Evolutionary conservation across 2,888 invertebrate genomes (phyloP), one percentile per base, ranked within the genome.

Genomic region (Cantharis lateralis): DNA sequence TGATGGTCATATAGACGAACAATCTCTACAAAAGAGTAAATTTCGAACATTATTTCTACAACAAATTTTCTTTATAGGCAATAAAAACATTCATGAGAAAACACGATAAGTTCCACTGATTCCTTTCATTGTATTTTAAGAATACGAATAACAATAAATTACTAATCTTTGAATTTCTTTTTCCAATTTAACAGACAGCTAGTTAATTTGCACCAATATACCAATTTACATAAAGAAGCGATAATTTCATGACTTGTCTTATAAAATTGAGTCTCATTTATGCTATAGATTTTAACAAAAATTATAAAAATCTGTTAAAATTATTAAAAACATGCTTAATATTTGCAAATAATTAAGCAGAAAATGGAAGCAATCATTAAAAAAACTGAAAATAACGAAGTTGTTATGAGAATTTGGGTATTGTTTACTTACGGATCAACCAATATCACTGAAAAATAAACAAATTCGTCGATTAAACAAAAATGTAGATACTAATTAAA

Each of bases 41-140:
- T 64, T 64, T 64, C 64, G 20, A 64, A 64, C 15, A 64, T 24
- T 20, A 24, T 16, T 24, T 26, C 68, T 26, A 68, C 26, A 68
- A 18, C 62, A 71, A 71, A 63, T 71, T 71, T 63, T 28, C 63
- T 71, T 71, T 71, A 71, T 71, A 15, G 71, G 13, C 64, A 10
- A 26, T 71, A 71, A 69, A 71, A 71, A 71, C 71, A 64, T 63
- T 71, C 64, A 71, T 71, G 71, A 62, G 18, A 71, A 71, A 71
- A 71, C 28, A 71, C 62, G 71, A 71, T 71, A 71, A 71, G 64
- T 66, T 66, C 20, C 64, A 48, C 48, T 48, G 20, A 66, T 66
- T 66, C 20, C 20, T 15, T 66, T 20, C 64, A 66, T 66, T 66
- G 64, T 66, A 66, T 66, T 66, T 66, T 66, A 66, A 66, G 64